Conservation (phyloP, 2,888 invertebrate species). For the Drosophila putrida region DNA sequence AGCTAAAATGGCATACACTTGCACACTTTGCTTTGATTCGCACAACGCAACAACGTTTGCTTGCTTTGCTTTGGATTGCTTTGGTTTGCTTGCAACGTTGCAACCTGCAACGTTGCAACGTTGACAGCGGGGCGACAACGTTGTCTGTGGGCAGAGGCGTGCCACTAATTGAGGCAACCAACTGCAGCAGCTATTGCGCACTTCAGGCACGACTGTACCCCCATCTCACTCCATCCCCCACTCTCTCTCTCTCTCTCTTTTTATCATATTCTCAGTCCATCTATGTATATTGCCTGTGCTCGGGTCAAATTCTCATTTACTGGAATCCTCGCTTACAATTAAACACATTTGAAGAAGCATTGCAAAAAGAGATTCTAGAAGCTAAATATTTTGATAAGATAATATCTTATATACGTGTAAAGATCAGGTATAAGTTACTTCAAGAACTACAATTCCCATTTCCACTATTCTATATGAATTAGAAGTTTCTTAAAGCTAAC, state of each 20-base stretch:
- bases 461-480: too few species aligned
- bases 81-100: not conserved
- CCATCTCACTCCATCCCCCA: not conserved
- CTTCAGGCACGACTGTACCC: constrained; percentile 60
- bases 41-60: constrained; percentile 13
- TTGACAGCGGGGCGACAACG: constrained; percentile 20
- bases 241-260: not conserved
- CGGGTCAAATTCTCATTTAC: constrained; percentile 5
- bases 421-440: too few species aligned
- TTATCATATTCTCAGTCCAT: not conserved
- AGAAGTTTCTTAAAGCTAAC: not conserved
- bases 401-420: not conserved
- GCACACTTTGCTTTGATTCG: constrained; percentile 65
- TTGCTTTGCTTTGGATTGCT: not conserved
- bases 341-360: not conserved
- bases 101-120: constrained; percentile 4
- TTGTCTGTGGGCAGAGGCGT: constrained; percentile 53
- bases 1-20: constrained; percentile 76
- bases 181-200: constrained; percentile 61
- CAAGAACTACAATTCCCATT: too few species aligned
- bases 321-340: not conserved
- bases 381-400: not conserved
- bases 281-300: not conserved
- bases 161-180: constrained; percentile 79
- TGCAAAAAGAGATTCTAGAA: not conserved